phyloP scores from a whole-genome alignment of 2,797 vertebrate species.

The Xenops minutus region DNA sequence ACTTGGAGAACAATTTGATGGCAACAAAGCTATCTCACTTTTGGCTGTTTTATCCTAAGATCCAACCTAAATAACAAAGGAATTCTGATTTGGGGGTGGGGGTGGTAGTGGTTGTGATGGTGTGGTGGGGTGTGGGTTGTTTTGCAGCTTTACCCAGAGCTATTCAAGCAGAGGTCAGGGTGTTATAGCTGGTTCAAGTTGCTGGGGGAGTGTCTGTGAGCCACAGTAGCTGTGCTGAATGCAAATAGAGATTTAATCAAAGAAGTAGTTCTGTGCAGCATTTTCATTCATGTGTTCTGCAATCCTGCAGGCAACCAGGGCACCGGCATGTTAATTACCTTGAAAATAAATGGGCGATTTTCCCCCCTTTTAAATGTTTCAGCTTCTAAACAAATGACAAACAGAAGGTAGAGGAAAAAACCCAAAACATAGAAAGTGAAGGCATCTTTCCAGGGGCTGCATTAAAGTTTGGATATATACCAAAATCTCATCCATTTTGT shows the following conservation, averaged over 20 bases:
- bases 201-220: neutral
- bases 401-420: neutral
- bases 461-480: neutral
- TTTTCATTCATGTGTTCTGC: neutral
- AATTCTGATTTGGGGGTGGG: neutral
- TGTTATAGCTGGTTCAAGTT: rapidly evolving
- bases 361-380: neutral
- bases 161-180: neutral
- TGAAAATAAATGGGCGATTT: neutral
- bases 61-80: neutral
- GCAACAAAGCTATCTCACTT: neutral
- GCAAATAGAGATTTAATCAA: neutral
- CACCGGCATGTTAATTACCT: neutral
- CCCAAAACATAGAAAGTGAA: neutral
- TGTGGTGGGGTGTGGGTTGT: rapidly evolving
- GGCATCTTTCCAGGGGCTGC: neutral
- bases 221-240: neutral
- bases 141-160: neutral
- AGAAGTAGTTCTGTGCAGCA: neutral
- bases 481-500: neutral
- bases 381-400: neutral
- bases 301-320: neutral
- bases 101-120: neutral
- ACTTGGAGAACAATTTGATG: neutral
- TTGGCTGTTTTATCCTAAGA: neutral